Percentiles rank a stretch among this genome's conserved stretches.
These are phyloP conservation scores for Cynocephalus volans DNA, from an alignment of 2,113 vertebrate genomes.

Conservation along the genomic window DNA sequence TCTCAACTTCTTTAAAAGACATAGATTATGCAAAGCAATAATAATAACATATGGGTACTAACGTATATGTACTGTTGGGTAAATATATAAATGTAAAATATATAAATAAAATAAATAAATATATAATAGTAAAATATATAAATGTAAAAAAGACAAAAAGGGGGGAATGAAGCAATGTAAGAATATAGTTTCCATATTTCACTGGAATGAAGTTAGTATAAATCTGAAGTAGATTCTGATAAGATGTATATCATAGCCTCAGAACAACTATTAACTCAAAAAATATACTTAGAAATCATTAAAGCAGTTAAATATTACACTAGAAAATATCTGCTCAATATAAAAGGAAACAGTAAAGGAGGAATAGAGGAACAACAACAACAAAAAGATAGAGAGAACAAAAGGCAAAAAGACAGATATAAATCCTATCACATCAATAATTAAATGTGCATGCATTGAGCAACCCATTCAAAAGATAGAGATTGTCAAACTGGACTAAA, in stretches of 20 bases:
- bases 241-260: not conserved
- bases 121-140: not conserved
- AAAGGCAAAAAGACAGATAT: not conserved
- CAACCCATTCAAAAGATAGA: not conserved
- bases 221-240: not conserved
- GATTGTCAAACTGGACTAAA: not conserved
- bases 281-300: not conserved
- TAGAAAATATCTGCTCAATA: not conserved
- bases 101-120: too few species aligned
- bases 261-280: not conserved
- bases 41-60: not conserved
- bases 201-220: not conserved
- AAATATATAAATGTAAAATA: not conserved
- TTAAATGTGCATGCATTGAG: not conserved
- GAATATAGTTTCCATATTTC: not conserved
- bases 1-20: not conserved
- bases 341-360: not conserved
- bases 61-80: not conserved
- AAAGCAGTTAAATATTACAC: not conserved
- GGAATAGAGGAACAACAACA: not conserved
- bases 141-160: not conserved
- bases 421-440: not conserved
- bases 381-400: not conserved
- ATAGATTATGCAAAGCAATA: not conserved
- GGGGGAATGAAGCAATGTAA: not conserved